These are phyloP conservation scores for Chorisops tibialis DNA, from an alignment of 2,888 invertebrate species.

Conservation along the genomic window DNA sequence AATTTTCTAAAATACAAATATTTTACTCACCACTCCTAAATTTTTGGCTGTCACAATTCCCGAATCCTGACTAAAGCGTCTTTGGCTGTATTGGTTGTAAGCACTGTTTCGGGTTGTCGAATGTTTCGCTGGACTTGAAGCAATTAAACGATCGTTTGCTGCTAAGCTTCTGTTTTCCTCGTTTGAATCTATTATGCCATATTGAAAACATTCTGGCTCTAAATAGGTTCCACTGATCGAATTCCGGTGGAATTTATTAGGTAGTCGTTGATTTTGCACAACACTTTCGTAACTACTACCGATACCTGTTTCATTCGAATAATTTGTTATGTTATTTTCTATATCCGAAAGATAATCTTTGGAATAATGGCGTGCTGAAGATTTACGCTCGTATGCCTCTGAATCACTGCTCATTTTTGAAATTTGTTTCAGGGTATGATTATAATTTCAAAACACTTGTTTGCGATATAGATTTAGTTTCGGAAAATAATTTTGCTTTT, in stretches of 20 bases:
- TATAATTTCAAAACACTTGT: too few species aligned
- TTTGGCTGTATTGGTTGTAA: conserved; percentile 37
- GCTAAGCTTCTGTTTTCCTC: not conserved
- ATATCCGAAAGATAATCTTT: conserved; percentile 9
- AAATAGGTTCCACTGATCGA: conserved; percentile 29
- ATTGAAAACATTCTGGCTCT: conserved; percentile 20
- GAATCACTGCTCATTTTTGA: conserved; percentile 29
- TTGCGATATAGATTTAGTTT: too few species aligned
- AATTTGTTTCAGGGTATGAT: too few species aligned
- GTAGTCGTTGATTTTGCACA: not conserved
- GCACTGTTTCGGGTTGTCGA: conserved; percentile 39
- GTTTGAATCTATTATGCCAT: conserved; percentile 7
- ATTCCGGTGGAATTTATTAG: conserved; percentile 26
- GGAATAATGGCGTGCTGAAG: conserved; percentile 10
- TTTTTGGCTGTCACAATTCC: conserved; percentile 42
- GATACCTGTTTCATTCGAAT: conserved; percentile 31
- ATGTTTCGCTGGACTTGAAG: conserved; percentile 48
- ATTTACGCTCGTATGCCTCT: conserved; percentile 20
- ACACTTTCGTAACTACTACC: conserved; percentile 30
- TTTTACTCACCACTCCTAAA: conserved; percentile 34
- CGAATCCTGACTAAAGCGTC: conserved; percentile 50
- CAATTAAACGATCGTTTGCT: conserved; percentile 40
- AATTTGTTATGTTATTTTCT: conserved; percentile 13
- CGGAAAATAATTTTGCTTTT: too few species aligned
- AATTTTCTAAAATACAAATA: not conserved